These are phyloP conservation scores for Psammodynastes pulverulentus DNA, from an alignment of 2,113 vertebrate genomes.

Conservation along the genomic window DNA sequence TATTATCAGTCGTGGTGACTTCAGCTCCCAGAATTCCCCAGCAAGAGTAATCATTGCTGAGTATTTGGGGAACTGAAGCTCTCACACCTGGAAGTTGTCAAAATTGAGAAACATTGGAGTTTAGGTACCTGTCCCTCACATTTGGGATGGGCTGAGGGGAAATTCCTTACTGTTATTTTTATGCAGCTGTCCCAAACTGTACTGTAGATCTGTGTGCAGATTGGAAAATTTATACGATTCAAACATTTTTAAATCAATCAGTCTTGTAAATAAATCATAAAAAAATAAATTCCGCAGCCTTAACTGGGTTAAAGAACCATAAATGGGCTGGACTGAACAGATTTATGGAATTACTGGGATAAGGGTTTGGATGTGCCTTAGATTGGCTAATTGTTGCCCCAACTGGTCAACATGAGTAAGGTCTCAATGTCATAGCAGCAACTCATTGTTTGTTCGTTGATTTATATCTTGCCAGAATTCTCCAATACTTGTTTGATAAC, in stretches of 20 bases:
- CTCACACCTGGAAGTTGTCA: not conserved
- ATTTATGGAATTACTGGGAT: no score
- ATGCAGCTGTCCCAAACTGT: not conserved
- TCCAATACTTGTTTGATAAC: conserved; percentile 84
- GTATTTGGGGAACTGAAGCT: not conserved
- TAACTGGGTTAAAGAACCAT: not conserved
- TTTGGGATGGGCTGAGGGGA: not conserved
- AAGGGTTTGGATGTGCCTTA: not conserved
- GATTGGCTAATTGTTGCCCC: not conserved
- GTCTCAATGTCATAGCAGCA: not conserved
- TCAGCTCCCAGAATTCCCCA: not conserved
- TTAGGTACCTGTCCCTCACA: not conserved
- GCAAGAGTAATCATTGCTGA: not conserved
- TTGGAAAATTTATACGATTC: not conserved
- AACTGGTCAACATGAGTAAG: not conserved
- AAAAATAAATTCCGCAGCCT: not conserved
- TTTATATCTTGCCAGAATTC: conserved; percentile 68
- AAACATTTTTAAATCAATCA: not conserved
- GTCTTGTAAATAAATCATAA: not conserved
- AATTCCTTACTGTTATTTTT: not conserved
- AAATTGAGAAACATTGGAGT: not conserved
- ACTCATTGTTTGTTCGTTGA: not conserved
- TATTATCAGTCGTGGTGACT: no score
- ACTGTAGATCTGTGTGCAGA: not conserved
- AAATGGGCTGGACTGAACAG: not conserved